Conservation (phyloP, 2,888 invertebrate species). For the Apotomis turbidana region DNA sequence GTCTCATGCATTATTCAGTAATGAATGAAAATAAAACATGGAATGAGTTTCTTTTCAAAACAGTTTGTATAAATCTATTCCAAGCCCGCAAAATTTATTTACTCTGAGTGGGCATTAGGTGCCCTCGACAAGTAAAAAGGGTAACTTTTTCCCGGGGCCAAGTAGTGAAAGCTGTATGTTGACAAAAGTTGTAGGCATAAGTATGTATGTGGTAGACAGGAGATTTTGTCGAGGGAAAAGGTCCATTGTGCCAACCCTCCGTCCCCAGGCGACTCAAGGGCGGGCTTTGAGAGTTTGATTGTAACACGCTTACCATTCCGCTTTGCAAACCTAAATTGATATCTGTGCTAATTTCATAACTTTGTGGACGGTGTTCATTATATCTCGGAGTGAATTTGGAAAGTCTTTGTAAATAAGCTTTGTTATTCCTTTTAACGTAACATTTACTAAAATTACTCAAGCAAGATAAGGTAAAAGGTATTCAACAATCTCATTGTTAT, state of each 20-base stretch:
- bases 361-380: slow-evolving; percentile 5
- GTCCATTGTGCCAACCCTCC: slow-evolving; percentile 80
- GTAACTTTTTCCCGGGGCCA: slow-evolving; percentile 40
- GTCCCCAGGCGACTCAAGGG: slow-evolving; percentile 67
- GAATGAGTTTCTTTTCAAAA: slow-evolving; percentile 12
- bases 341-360: slow-evolving; percentile 37
- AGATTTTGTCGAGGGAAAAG: slow-evolving; percentile 73
- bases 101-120: slow-evolving; percentile 34
- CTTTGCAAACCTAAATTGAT: slow-evolving; percentile 35
- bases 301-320: slow-evolving; percentile 51
- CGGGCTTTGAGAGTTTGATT: slow-evolving; percentile 62
- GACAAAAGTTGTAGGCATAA: slow-evolving; percentile 43
- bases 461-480: background rate
- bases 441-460: background rate
- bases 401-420: slow-evolving; percentile 2
- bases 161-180: slow-evolving; percentile 39
- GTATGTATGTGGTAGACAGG: slow-evolving; percentile 52
- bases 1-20: background rate
- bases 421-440: background rate
- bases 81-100: slow-evolving; percentile 14
- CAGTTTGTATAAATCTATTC: slow-evolving; percentile 33
- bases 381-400: background rate
- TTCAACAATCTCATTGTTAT: background rate
- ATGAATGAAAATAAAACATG: background rate
- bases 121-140: slow-evolving; percentile 37